Conservation (phyloP, 2,113 vertebrate genomes). For the Sinocyclocheilus anshuiensis region DNA sequence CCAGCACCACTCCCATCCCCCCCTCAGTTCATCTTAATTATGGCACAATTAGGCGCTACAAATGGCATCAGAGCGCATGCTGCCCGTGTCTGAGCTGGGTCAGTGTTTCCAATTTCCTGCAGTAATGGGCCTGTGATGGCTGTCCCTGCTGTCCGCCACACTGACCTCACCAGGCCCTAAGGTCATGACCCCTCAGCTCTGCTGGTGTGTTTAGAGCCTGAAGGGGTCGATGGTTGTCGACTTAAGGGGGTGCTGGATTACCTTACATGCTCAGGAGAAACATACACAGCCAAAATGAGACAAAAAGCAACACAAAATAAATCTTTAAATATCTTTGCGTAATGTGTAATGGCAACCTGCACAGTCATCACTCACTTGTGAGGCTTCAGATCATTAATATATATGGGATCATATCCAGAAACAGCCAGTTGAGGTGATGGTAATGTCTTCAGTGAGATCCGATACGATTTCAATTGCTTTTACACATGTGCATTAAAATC, state of each 20-base stretch:
- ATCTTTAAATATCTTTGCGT: slow-evolving; percentile 13
- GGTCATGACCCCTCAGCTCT: slow-evolving; percentile 79
- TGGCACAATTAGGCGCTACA: slow-evolving; percentile 72
- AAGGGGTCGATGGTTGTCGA: slow-evolving; percentile 62
- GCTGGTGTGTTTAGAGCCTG: slow-evolving; percentile 76
- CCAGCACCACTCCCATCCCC: slow-evolving; percentile 55
- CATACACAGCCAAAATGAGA: slow-evolving; percentile 60
- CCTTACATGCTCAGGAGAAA: slow-evolving; percentile 60
- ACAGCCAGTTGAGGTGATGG: slow-evolving; percentile 7
- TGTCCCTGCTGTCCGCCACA: slow-evolving; percentile 69
- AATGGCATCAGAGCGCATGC: slow-evolving; percentile 75
- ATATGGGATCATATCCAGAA: slow-evolving; percentile 24
- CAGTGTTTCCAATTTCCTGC: slow-evolving; percentile 90
- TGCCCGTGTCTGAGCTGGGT: slow-evolving; percentile 59
- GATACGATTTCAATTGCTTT: slow-evolving; percentile 30
- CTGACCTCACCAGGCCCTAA: slow-evolving; percentile 79
- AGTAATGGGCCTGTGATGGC: slow-evolving; percentile 79
- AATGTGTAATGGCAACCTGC: background rate
- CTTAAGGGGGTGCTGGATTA: slow-evolving; percentile 81
- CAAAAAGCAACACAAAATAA: slow-evolving; percentile 69
- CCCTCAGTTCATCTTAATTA: slow-evolving; percentile 73
- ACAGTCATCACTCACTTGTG: slow-evolving; percentile 23
- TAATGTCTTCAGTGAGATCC: slow-evolving; percentile 12
- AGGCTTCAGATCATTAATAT: slow-evolving; percentile 18
- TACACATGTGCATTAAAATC: slow-evolving; percentile 37